phyloP scores from a whole-genome alignment of 2,888 invertebrate genomes.

The Zaprionus bogoriensis region DNA sequence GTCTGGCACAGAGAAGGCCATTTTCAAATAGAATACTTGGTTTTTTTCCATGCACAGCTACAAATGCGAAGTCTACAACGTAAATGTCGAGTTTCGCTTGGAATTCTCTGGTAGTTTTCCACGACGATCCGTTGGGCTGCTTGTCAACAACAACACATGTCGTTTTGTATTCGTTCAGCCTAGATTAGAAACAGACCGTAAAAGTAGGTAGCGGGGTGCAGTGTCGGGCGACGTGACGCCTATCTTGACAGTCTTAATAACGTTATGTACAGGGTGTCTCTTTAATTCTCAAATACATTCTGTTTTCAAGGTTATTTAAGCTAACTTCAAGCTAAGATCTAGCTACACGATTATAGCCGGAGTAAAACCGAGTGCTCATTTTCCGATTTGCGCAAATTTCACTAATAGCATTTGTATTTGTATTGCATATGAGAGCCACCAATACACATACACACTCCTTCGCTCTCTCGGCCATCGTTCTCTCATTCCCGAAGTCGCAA shows the following conservation, averaged over 20 bases:
- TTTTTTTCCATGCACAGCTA: not conserved
- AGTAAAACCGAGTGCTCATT: no score
- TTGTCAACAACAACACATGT: not conserved
- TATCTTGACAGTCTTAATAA: not conserved
- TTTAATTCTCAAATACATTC: not conserved
- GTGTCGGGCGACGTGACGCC: not conserved
- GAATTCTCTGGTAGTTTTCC: not conserved
- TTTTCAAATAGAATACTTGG: not conserved
- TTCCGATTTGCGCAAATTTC: no score
- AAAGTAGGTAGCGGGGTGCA: not conserved
- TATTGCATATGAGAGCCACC: slow-evolving; percentile 11
- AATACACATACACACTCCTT: slow-evolving; percentile 20
- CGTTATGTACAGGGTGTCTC: not conserved
- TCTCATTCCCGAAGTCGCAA: slow-evolving; percentile 18
- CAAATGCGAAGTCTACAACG: not conserved
- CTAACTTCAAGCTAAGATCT: not conserved
- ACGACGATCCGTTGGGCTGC: not conserved
- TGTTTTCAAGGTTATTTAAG: no score
- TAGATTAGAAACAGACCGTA: not conserved
- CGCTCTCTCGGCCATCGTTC: slow-evolving; percentile 24
- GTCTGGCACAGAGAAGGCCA: not conserved
- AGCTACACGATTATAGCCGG: not conserved
- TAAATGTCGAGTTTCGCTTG: not conserved
- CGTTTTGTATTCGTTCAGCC: not conserved
- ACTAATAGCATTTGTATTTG: slow-evolving; percentile 23